Evolutionary conservation across 1,140 invertebrate genomes (phyloP).

Genomic region (Pinna nobilis): DNA sequence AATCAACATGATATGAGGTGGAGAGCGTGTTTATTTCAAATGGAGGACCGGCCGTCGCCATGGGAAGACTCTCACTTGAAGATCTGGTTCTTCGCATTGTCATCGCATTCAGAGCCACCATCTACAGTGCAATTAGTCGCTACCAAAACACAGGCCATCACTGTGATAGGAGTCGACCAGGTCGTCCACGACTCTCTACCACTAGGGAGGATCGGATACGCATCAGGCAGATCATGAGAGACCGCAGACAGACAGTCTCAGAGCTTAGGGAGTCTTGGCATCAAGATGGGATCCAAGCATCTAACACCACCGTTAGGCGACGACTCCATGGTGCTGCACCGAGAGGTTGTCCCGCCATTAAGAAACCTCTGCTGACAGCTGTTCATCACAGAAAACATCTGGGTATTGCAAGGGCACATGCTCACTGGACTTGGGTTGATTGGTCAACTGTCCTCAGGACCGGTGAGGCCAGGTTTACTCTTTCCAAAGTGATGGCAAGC

Average conservation of each 20-base stretch:
- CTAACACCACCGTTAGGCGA: too few relatives aligned
- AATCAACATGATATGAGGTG: too few relatives aligned
- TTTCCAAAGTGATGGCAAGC: conserved; percentile 11
- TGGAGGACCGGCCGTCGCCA: too few relatives aligned
- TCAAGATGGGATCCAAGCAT: too few relatives aligned
- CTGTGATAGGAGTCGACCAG: neutral
- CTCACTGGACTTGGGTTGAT: conserved; percentile 8
- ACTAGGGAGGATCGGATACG: too few relatives aligned
- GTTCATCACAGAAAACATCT: conserved; percentile 7
- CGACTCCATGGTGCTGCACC: too few relatives aligned
- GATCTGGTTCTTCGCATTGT: too few relatives aligned
- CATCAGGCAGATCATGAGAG: neutral
- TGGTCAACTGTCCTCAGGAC: conserved; percentile 23
- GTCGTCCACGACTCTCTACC: neutral
- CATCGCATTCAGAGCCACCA: neutral
- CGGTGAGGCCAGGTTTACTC: conserved; percentile 8
- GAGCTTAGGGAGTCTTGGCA: neutral
- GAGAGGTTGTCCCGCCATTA: neutral
- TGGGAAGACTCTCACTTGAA: too few relatives aligned
- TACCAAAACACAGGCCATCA: neutral
- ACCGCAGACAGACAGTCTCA: neutral
- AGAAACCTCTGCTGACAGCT: conserved; percentile 8
- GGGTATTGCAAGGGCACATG: neutral
- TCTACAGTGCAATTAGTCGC: neutral
- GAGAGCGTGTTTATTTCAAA: too few relatives aligned